Conservation (phyloP, 2,888 invertebrate species). For the Poecilobothrus nobilitatus region DNA sequence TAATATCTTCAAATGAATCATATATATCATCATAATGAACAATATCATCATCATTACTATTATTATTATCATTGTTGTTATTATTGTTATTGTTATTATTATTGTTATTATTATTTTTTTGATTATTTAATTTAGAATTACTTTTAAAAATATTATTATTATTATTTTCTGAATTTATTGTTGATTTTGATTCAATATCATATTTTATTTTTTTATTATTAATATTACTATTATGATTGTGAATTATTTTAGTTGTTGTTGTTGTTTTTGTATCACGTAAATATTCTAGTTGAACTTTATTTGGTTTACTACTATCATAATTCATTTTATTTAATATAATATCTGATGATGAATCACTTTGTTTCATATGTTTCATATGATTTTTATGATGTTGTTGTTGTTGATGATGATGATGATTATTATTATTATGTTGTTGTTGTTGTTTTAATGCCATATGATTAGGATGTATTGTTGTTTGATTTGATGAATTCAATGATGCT, state of each 20-base stretch:
- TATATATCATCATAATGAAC: slow-evolving; percentile 17
- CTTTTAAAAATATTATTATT: not conserved
- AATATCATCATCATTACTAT: slow-evolving; percentile 15
- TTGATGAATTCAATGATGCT: slow-evolving; percentile 45
- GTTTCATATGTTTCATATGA: not conserved
- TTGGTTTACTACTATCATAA: slow-evolving; percentile 16
- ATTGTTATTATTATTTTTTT: slow-evolving; percentile 23
- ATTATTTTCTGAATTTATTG: not conserved
- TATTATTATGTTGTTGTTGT: slow-evolving; percentile 25
- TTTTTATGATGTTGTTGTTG: slow-evolving; percentile 23
- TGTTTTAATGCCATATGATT: slow-evolving; percentile 41
- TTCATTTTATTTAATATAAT: slow-evolving; percentile 23
- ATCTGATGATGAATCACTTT: slow-evolving; percentile 11
- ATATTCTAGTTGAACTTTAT: slow-evolving; percentile 18
- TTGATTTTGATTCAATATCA: slow-evolving; percentile 9
- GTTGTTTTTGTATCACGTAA: not conserved
- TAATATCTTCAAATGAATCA: slow-evolving; percentile 14
- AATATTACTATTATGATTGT: too few relatives aligned
- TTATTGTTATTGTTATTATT: slow-evolving; percentile 24
- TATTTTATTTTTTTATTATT: too few relatives aligned
- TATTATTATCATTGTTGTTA: slow-evolving; percentile 24
- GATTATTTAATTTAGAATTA: slow-evolving; percentile 14
- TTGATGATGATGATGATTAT: slow-evolving; percentile 28
- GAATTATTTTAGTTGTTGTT: too few relatives aligned
- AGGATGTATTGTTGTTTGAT: slow-evolving; percentile 44